Evolutionary conservation across 2,797 vertebrate species (phyloP).

Genomic region (Myiothlypis coronata): DNA sequence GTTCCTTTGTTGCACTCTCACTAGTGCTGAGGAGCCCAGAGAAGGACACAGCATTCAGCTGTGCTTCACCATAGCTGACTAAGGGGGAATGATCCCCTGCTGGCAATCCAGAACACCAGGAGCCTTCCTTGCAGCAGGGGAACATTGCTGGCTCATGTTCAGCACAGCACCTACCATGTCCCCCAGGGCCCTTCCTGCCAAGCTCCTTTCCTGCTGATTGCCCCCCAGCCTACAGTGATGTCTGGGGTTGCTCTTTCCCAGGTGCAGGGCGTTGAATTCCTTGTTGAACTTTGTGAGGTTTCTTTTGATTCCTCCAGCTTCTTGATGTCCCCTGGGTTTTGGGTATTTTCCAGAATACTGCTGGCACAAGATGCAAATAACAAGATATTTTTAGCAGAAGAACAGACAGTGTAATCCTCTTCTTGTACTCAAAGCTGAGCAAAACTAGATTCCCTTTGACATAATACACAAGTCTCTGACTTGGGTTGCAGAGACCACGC

Average conservation of each 20-base stretch:
- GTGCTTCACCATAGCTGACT: neutral
- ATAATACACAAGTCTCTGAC: neutral
- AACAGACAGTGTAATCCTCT: neutral
- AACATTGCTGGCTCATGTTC: neutral
- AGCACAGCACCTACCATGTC: rapidly evolving
- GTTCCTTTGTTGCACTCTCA: neutral
- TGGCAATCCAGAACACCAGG: neutral
- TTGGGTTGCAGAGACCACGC: neutral
- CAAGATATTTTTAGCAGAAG: neutral
- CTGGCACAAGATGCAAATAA: neutral
- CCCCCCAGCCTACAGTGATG: rapidly evolving
- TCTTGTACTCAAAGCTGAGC: neutral
- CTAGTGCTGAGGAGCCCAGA: neutral
- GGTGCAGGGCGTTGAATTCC: neutral
- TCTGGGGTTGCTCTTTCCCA: neutral
- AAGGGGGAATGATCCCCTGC: neutral
- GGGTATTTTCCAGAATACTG: neutral
- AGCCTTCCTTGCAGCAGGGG: neutral
- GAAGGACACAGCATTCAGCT: neutral
- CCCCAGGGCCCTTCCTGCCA: neutral
- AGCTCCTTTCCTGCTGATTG: neutral
- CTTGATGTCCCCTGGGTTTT: neutral
- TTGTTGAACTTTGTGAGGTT: neutral
- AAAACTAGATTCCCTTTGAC: neutral
- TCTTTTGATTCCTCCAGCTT: neutral